A percentile compares a stretch with the other conserved stretches of the same genome.
phyloP scores from a whole-genome alignment of 2,888 invertebrate genomes.

The Clostera curtula region DNA sequence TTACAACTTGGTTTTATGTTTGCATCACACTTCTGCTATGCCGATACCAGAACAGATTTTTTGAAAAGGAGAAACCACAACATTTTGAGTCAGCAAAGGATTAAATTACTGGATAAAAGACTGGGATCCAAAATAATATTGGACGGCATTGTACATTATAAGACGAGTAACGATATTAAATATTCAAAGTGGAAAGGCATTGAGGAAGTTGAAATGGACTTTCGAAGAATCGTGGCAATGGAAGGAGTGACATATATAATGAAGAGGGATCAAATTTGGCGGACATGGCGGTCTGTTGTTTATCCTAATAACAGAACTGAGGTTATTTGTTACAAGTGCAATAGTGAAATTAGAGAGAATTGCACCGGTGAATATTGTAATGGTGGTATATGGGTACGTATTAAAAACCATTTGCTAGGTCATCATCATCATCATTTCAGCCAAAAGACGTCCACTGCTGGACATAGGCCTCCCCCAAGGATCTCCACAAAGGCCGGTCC shows the following conservation, averaged over 20 bases:
- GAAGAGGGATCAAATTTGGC: slow-evolving; percentile 44
- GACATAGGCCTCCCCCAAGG: too few species aligned
- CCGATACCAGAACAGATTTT: slow-evolving; percentile 22
- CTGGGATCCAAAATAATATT: too few species aligned
- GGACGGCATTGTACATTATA: slow-evolving; percentile 32
- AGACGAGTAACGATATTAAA: slow-evolving; percentile 8
- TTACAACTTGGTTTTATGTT: too few species aligned
- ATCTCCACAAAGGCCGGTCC: too few species aligned
- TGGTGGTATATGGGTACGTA: slow-evolving; percentile 45
- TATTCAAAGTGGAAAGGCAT: slow-evolving; percentile 12
- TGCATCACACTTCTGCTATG: too few species aligned
- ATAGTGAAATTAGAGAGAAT: slow-evolving; percentile 22
- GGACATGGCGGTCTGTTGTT: slow-evolving; percentile 44
- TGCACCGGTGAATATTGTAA: slow-evolving; percentile 25
- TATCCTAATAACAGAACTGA: slow-evolving; percentile 15
- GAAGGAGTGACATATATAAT: slow-evolving; percentile 37
- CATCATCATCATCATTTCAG: too few species aligned
- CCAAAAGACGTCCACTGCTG: too few species aligned
- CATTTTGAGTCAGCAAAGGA: slow-evolving; percentile 10
- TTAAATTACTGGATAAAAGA: slow-evolving; percentile 11
- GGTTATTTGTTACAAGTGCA: slow-evolving; percentile 38
- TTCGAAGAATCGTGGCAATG: slow-evolving; percentile 35
- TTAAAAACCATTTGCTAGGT: too few species aligned
- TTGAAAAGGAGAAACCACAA: slow-evolving; percentile 18
- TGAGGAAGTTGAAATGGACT: slow-evolving; percentile 30